Base-by-base conservation (phyloP, 1,140 invertebrate species). In the Dryas iulia region DNA sequence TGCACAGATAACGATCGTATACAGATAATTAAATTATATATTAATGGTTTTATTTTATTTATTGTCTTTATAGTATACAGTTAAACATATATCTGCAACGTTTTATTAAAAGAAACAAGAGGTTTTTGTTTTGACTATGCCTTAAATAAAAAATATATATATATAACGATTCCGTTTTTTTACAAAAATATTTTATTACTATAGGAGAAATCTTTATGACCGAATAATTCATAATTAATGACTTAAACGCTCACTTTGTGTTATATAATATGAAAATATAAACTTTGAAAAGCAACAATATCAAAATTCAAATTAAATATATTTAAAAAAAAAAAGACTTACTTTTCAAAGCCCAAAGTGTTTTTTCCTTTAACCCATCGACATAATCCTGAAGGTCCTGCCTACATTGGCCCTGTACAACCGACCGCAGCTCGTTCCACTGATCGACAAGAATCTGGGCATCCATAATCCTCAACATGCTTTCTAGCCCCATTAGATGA, bases 281-380 rank as follows among this genome's bases (percentile, higher is more conserved):
- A 28, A 28, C 6, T 2, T 28, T 28, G 26, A 6, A 28, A 28
- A 28, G 26, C 26, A 28, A 28, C 6, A 28, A 3, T 28, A 3
- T 28, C 6, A 6, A 28, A 6, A 6, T 3, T 28, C 26, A 28
- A 28, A 3, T 6, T 3, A 28, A 6, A 39, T 10, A 33, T 54
- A 66, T 28, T 33, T 18, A 52, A n/a, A 53, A 26, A 25, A 23
- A 14, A 3, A 52, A 28, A 23, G 25, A 93, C 94, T 94, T 90
- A 96, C 95, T 95, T 92, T 96, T 96, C 3, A 96, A 84, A 1
- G 96, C 95, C 96, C 96, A 96, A 35, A 94, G 86, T 62, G 94
- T 92, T 47, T 93, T 92, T n/a, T 92, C 92, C 23, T 83, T 87
- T 10, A 96, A 83, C 14, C 94, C 95, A 5, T 93, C 84, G 26